Evolutionary conservation across 1,140 invertebrate species (phyloP), one percentile per base, ranked within the genome.

Genomic region (Zaprionus gabonicus): DNA sequence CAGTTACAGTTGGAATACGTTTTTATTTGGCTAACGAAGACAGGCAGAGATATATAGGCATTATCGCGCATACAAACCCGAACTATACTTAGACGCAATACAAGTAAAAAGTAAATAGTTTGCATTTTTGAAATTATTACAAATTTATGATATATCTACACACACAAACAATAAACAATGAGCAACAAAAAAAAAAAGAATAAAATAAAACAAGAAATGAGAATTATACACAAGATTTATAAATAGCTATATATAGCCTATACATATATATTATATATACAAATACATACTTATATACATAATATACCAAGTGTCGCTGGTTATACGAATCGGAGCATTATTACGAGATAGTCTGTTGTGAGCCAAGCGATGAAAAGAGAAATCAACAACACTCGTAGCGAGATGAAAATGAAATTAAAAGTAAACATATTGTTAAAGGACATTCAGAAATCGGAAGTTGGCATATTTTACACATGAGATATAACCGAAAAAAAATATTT

Each of bases 221-320:
- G 63, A 71, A 77, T 78, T 88, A 87, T 88, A 87, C 74, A 86
- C 69, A 67, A 75, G 64, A 77, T 87, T 87, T 88, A 90, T 78
- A 87, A 69, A 76, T 72, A 76, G 62, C 57, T 72, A 74, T 74
- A 73, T 73, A 80, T 66, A 79, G 71, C 76, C 75, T 81, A 77
- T 81, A 81, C 34, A 79, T 51, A 82, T 71, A 78, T 58, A 75
- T 63, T 31, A 13, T 31, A 56, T 59, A 76, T 53, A 31, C 31
- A 71, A 15, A 56, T 13, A 10, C 63, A 46, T 60, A 60, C 38
- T 25, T 63, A 64, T 60, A 77, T 55, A 71, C 20, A 57, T 25
- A 20, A 64, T 60, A 65, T 67, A 81, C 65, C 44, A n/a, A 73
- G 70, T 63, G 70, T 57, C 66, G 67, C 67, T 77, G 51, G 70